Conservation (phyloP, 2,797 vertebrate genomes). For the Halcyon leucocephala region DNA sequence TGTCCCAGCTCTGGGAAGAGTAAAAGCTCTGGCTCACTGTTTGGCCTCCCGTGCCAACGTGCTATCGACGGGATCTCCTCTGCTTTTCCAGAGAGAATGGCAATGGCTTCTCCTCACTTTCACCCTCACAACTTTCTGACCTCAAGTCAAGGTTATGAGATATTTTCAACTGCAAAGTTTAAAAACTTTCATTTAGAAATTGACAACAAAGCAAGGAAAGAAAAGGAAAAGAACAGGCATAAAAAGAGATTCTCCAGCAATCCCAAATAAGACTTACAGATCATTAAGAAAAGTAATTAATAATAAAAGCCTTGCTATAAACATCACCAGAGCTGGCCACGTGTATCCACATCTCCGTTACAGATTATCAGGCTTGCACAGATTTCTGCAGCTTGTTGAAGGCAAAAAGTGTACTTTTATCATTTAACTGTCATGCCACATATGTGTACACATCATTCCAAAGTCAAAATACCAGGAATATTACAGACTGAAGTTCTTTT, state of each 20-base stretch:
- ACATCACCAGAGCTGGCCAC: not conserved
- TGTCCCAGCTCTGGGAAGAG: not conserved
- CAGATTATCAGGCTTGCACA: not conserved
- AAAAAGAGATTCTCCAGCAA: not conserved
- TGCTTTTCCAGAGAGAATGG: not conserved
- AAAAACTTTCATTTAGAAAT: not conserved
- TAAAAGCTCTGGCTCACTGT: not conserved
- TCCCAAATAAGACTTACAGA: not conserved
- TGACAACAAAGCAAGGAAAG: not conserved
- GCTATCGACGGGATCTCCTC: not conserved
- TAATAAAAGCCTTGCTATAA: not conserved
- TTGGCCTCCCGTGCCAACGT: not conserved
- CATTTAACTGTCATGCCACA: not conserved
- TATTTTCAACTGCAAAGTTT: not conserved
- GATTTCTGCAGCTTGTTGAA: not conserved
- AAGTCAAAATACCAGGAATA: not conserved
- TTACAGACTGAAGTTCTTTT: not conserved
- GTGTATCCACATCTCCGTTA: not conserved
- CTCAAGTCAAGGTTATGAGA: not conserved
- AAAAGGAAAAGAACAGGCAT: not conserved
- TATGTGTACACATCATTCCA: not conserved
- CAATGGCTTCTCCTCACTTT: not conserved
- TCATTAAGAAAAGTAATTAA: not conserved
- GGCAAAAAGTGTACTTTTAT: not conserved
- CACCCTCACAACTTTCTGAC: not conserved